Evolutionary conservation across 2,888 invertebrate genomes (phyloP), one percentile per base, ranked within the genome.

Genomic region (Saturnia pavonia): DNA sequence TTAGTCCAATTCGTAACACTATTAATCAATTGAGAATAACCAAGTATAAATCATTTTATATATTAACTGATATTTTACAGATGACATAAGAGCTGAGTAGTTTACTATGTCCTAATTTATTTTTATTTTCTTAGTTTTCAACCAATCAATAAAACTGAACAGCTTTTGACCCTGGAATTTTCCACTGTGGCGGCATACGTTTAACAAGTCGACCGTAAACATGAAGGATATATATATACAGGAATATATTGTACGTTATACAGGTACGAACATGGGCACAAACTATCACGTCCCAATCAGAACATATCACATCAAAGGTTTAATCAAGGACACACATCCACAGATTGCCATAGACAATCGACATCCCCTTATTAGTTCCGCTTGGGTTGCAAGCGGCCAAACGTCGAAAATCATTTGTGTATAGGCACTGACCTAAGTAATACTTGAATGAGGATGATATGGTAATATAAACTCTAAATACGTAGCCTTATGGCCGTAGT

Each of bases 401-500:
- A 70, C 74, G 74, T 74, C 74, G 74, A 74, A 75, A 79, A 78
- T 78, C 79, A 79, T 80, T 82, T 76, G 77, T 74, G 73, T 75
- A 74, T 73, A 77, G 74, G 74, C 72, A 75, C 74, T 78, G 77
- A 80, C 77, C 76, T 75, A 75, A 74, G 75, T 79, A 79, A 82
- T 78, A 77, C 76, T 71, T 73, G 75, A 19, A 57, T 42, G 66
- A 16, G 7, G 51, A 40, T 66, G 4, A 51, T 19, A 54, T 2
- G 27, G 9, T 19, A 54, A 70, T 67, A 70, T 71, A 63, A 70
- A 68, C 76, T 74, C 72, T 85, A 81, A 74, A 48, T 0, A 22
- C 60, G 73, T 74, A 67, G 70, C 34, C 57, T 79, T 80, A 84
- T 76, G 77, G 75, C 70, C 74, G 70, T 6, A 12, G 79, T 72